Conservation (phyloP, 2,888 invertebrate genomes). For the Latrodectus hesperus region DNA sequence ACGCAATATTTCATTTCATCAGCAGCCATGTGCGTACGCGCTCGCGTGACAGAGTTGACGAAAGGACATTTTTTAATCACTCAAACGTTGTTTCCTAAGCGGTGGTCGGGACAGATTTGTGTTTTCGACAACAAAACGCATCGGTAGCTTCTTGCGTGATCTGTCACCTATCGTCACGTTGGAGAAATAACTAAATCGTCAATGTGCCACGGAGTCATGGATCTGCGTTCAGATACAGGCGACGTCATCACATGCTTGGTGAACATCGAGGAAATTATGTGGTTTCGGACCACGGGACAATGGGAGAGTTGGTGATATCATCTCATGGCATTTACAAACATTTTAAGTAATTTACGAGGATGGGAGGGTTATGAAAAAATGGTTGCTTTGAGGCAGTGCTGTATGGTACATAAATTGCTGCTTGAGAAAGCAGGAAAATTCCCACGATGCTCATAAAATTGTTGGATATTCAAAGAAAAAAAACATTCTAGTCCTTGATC, state of each 20-base stretch:
- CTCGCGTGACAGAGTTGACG: constrained; percentile 43
- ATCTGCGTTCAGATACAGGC: background rate
- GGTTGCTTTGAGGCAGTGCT: too few relatives aligned
- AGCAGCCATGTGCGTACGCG: constrained; percentile 15
- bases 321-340: background rate
- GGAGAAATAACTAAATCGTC: constrained; percentile 42
- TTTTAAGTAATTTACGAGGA: background rate
- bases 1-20: constrained; percentile 61
- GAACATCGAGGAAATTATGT: constrained; percentile 56
- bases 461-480: background rate
- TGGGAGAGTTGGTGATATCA: background rate
- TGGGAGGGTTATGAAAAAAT: background rate
- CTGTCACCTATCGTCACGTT: constrained; percentile 60
- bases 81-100: constrained; percentile 26
- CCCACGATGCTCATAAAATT: background rate
- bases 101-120: constrained; percentile 50
- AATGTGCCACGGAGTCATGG: constrained; percentile 3
- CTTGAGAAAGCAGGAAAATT: background rate
- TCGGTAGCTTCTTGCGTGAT: constrained; percentile 49
- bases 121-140: constrained; percentile 28
- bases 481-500: background rate
- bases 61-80: constrained; percentile 63
- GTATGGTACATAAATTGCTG: background rate
- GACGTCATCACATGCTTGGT: background rate
- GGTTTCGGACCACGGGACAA: background rate